phyloP scores from a whole-genome alignment of 2,888 invertebrate genomes.

The Diarsia brunnea region DNA sequence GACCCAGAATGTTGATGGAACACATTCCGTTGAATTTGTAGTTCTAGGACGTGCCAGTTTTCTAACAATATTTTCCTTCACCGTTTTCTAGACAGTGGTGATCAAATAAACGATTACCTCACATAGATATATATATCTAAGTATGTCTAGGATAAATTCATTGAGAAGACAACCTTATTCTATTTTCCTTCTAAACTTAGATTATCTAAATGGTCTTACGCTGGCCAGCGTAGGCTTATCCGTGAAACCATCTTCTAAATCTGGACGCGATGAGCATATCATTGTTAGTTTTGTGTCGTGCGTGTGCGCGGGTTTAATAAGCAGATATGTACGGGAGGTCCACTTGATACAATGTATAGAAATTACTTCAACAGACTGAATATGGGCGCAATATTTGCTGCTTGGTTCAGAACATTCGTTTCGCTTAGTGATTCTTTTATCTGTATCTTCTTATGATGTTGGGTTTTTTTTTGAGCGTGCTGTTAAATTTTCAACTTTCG shows the following conservation, averaged over 20 bases:
- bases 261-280: slow-evolving; percentile 59
- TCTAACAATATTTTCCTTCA: background rate
- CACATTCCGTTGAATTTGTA: background rate
- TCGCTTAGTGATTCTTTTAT: background rate
- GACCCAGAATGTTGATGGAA: background rate
- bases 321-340: slow-evolving; percentile 34
- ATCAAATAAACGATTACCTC: background rate
- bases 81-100: background rate
- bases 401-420: background rate
- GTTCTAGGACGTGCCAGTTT: background rate
- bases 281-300: slow-evolving; percentile 65
- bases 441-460: background rate
- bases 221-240: slow-evolving; percentile 56
- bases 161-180: slow-evolving; percentile 38
- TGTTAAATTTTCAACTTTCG: background rate
- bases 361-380: background rate
- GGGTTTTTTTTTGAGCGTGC: background rate
- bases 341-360: slow-evolving; percentile 26
- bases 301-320: slow-evolving; percentile 59
- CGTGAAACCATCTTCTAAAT: slow-evolving; percentile 63
- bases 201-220: slow-evolving; percentile 51
- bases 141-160: slow-evolving; percentile 42
- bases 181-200: slow-evolving; percentile 49
- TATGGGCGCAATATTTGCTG: background rate
- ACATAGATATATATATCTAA: slow-evolving; percentile 7